Base-by-base conservation (phyloP, 2,113 vertebrate genomes). In the Paracanthobrama guichenoti region DNA sequence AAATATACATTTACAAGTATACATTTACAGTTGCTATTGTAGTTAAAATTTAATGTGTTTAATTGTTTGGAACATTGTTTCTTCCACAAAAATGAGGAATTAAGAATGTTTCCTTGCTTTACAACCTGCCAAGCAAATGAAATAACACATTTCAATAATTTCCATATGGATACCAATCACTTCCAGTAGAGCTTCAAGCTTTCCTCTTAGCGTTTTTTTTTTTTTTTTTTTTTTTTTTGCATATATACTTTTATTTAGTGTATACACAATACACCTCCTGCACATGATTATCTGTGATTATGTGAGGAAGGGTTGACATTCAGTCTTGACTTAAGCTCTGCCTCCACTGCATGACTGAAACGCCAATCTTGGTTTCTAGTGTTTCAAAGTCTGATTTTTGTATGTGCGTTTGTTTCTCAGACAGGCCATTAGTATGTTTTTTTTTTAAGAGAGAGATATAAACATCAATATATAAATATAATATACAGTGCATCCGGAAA, bases 371-470 rank as follows among this genome's bases (percentile, higher is more conserved):
- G 13, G 13, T 8, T 48, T 73, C 3, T 13, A 24, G n/a, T 22
- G 9, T 77, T n/a, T 77, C 53, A 59, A 39, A 48, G n/a, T 78
- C 55, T 77, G 12, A 31, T 77, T 42, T 73, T 78, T n/a, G 22
- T n/a, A 7, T 42, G 3, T n/a, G 2, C 9, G 6, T 39, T 60
- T n/a, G 12, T 39, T 77, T 39, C 10, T 14, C 42, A 73, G 69
- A n/a, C 69, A 12, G 42, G 42, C 5, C 12, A 7, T 46, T 72
- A 72, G 31, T 20, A 35, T 35, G 20, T 69, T 14, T 31, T 31
- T 31, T 75, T 74, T 24, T 28, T 28, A 5, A 18, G 48, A 31
- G 48, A 75, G 73, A 31, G 22, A 74, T 18, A 55, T 22, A 55
- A 55, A 55, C 53, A 22, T 22, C 0, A 22, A 8, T 55, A 9